Conservation (phyloP, 2,113 vertebrate genomes). For the Sinocyclocheilus anophthalmus region DNA sequence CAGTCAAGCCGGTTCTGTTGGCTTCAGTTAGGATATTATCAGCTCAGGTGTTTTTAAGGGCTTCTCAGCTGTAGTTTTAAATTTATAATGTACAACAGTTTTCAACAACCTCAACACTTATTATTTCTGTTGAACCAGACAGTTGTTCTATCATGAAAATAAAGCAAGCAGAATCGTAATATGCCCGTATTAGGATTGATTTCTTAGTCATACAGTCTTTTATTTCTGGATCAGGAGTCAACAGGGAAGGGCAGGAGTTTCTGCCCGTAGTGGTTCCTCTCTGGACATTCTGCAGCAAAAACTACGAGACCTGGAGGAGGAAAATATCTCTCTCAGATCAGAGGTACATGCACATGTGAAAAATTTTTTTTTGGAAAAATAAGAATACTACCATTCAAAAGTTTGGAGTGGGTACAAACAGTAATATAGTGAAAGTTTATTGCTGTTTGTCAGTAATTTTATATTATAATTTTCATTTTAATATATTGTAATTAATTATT, state of each 20-base stretch:
- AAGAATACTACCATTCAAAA: not conserved
- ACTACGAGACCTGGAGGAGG: constrained; percentile 92
- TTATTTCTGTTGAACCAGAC: not conserved
- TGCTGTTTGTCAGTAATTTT: no score
- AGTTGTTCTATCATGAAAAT: not conserved
- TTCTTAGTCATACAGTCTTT: not conserved
- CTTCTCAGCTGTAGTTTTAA: not conserved
- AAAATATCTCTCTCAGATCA: constrained; percentile 92
- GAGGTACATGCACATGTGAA: constrained; percentile 77
- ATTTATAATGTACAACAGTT: not conserved
- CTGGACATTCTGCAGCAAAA: constrained; percentile 91
- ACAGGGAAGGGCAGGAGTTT: constrained; percentile 79
- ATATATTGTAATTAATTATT: no score
- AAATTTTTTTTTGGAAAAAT: no score
- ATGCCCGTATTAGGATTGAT: not conserved
- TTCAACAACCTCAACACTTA: not conserved
- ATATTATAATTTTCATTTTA: no score
- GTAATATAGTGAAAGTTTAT: no score
- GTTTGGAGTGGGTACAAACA: not conserved
- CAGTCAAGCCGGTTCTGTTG: not conserved
- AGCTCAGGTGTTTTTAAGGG: not conserved
- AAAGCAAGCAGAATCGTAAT: not conserved
- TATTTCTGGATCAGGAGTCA: constrained; percentile 74
- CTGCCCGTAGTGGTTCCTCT: constrained; percentile 83
- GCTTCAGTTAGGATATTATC: not conserved